These are phyloP conservation scores for Catagonus wagneri DNA, from an alignment of 2,113 vertebrate species.

Conservation along the genomic window DNA sequence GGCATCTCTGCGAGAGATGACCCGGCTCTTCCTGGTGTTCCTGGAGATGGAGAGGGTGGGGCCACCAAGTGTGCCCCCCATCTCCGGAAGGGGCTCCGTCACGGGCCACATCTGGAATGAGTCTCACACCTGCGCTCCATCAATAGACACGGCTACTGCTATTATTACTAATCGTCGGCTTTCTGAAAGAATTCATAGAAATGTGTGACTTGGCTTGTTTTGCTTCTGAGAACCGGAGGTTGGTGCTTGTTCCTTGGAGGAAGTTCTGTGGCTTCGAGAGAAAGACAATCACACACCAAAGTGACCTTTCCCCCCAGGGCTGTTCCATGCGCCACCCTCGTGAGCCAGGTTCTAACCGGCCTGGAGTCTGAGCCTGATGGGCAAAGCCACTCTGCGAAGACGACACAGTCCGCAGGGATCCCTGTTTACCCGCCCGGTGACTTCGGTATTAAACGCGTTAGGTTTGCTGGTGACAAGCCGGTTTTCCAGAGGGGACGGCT, in stretches of 20 bases:
- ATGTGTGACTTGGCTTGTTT: conserved; percentile 24
- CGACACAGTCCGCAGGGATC: not conserved
- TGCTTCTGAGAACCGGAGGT: conserved; percentile 69
- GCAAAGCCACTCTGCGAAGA: not conserved
- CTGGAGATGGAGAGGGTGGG: rapidly evolving
- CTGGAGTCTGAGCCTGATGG: not conserved
- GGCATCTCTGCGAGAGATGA: rapidly evolving
- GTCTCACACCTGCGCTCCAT: not conserved
- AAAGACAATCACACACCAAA: conserved; percentile 35
- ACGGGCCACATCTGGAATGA: not conserved
- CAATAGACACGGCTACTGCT: not conserved
- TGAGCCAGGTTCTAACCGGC: conserved; percentile 36
- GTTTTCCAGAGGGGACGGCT: conserved; percentile 30
- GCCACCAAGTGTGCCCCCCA: not conserved
- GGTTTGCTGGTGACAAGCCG: conserved; percentile 29
- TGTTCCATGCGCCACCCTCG: not conserved
- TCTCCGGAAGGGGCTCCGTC: rapidly evolving
- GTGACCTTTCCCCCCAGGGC: conserved; percentile 52
- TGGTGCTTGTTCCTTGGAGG: conserved; percentile 30
- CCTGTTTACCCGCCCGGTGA: not conserved
- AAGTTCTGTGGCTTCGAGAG: conserved; percentile 69
- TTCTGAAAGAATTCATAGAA: conserved; percentile 51
- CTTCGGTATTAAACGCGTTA: not conserved
- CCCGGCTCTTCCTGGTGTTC: no score
- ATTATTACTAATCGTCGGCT: not conserved